Evolutionary conservation across 2,888 invertebrate genomes (phyloP), one percentile per base, ranked within the genome.

Genomic region (Brassicogethes aeneus): DNA sequence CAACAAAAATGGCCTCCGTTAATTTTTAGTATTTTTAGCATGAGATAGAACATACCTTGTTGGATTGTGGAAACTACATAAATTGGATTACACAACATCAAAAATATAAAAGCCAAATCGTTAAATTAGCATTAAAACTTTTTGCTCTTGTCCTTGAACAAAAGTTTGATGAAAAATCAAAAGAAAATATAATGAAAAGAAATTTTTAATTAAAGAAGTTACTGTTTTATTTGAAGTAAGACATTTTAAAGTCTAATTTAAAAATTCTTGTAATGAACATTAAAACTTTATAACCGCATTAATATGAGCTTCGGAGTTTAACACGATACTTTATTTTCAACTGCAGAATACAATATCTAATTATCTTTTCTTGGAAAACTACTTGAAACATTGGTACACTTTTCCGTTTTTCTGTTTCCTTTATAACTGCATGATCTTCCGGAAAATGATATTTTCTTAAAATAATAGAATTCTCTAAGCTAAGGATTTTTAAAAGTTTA

Each of bases 341-440:
- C 32, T 40, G 29, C 37, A 40, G 40, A 43, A 43, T 41, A 29
- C 41, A 39, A 34, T 39, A 43, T 39, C 37, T 39, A 44, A 46
- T 46, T 46, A 43, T 45, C 43, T 37, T 40, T 44, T 40, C 34
- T 46, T 46, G 43, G 39, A 37, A 38, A 41, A 43, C 45, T 41
- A 39, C 40, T 36, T 33, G 23, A 36, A 42, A 37, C 38, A 17
- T 37, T 43, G 39, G 33, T 40, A 39, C 35, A 32, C 32, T 40
- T 37, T 35, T 40, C 33, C 42, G 38, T 40, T 45, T 38, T 36
- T 33, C 40, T 40, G 45, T 40, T 45, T 43, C 36, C 30, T n/a
- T 35, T 35, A 10, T 32, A 23, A 23, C 5, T n/a, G n/a, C n/a
- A n/a, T 23, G 23, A 23, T 23, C 23, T 23, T 10, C 10, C 23